A percentile compares a stretch with the other conserved stretches of the same genome.
phyloP scores from a whole-genome alignment of 2,797 vertebrate species.

The Ctenopoma multispine region DNA sequence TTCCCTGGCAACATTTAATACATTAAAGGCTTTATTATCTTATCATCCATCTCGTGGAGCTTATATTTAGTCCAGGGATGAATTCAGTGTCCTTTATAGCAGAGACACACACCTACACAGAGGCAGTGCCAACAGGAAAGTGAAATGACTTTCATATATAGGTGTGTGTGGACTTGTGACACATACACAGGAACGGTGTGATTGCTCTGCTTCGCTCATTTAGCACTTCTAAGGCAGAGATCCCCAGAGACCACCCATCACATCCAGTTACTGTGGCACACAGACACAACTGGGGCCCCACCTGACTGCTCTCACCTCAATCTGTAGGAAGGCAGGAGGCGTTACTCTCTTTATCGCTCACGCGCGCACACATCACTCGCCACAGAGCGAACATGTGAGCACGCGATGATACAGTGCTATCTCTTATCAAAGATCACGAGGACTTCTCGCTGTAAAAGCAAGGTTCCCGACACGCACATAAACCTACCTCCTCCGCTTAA shows the following conservation, averaged over 20 bases:
- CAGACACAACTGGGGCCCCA: constrained; percentile 71
- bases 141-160: constrained; percentile 47
- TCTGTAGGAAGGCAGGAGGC: constrained; percentile 72
- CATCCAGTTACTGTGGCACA: constrained; percentile 80
- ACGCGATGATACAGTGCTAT: constrained; percentile 20
- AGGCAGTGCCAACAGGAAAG: constrained; percentile 53
- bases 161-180: constrained; percentile 29
- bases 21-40: constrained; percentile 56
- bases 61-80: constrained; percentile 66
- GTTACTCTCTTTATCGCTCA: constrained; percentile 41
- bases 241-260: constrained; percentile 80
- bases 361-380: constrained; percentile 48
- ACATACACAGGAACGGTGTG: constrained; percentile 60
- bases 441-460: constrained; percentile 30
- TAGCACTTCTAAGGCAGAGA: constrained; percentile 80
- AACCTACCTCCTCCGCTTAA: constrained; percentile 34
- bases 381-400: constrained; percentile 64
- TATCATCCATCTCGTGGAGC: constrained; percentile 45
- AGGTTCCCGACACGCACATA: constrained; percentile 41
- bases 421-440: constrained; percentile 57
- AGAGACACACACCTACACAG: constrained; percentile 63
- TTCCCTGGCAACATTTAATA: constrained; percentile 77
- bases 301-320: constrained; percentile 78
- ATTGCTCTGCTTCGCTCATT: constrained; percentile 81
- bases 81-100: constrained; percentile 56